Percentiles rank a stretch among this genome's conserved stretches.
These are phyloP conservation scores for Agrochola circellaris DNA, from an alignment of 2,888 invertebrate genomes.

Conservation along the genomic window DNA sequence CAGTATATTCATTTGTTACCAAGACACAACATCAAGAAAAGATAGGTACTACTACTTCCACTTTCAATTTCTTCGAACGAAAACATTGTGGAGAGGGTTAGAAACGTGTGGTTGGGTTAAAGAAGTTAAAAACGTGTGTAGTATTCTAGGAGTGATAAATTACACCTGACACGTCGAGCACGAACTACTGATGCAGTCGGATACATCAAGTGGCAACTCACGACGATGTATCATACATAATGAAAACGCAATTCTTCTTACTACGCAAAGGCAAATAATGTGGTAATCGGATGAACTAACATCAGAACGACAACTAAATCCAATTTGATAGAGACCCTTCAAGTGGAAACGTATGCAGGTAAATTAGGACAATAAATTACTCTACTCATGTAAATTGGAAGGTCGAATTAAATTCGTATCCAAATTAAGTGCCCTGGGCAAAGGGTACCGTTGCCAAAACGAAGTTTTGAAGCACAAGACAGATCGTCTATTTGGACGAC, in stretches of 20 bases:
- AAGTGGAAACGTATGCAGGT: conserved; percentile 24
- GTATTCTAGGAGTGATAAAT: conserved; percentile 30
- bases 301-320: conserved; percentile 29
- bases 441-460: conserved; percentile 19
- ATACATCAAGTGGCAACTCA: conserved; percentile 48
- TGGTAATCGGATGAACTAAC: conserved; percentile 39
- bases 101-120: conserved; percentile 38
- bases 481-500: conserved; percentile 7
- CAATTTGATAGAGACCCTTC: conserved; percentile 46
- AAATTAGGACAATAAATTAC: conserved; percentile 46
- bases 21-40: conserved; percentile 2
- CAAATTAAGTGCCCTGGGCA: conserved; percentile 17
- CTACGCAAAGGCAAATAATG: conserved; percentile 17
- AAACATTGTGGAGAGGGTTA: background rate
- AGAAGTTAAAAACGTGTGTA: conserved; percentile 54
- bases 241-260: conserved; percentile 34
- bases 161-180: conserved; percentile 50
- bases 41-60: background rate
- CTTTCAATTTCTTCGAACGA: conserved; percentile 9
- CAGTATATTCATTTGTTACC: background rate
- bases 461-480: background rate
- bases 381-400: conserved; percentile 3
- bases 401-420: conserved; percentile 21
- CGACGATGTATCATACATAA: conserved; percentile 26
- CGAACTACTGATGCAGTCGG: conserved; percentile 50